These are phyloP conservation scores for Yponomeuta evonymella DNA, from an alignment of 2,888 invertebrate species.

Conservation along the genomic window DNA sequence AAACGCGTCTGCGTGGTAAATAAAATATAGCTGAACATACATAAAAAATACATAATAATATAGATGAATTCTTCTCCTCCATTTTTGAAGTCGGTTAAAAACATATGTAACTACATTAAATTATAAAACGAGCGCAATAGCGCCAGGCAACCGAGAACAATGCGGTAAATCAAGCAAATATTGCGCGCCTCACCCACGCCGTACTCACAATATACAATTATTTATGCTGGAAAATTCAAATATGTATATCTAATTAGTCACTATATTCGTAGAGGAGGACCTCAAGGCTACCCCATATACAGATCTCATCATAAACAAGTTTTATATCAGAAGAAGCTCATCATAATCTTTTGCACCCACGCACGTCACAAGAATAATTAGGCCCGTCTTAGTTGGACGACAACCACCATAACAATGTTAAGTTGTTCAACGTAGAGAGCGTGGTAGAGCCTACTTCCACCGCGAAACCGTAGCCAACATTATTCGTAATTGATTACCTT, in stretches of 20 bases:
- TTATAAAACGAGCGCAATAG: constrained; percentile 16
- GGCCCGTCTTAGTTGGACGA: not conserved
- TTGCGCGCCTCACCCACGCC: constrained; percentile 55
- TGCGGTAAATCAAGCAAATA: constrained; percentile 44
- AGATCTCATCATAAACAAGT: constrained; percentile 67
- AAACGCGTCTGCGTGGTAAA: too few species aligned
- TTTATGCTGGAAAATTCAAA: constrained; percentile 60
- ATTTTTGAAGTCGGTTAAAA: too few species aligned
- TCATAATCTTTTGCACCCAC: constrained; percentile 64
- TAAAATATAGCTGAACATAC: too few species aligned
- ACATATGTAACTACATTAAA: not conserved
- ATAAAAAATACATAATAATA: too few species aligned
- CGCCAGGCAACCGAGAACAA: constrained; percentile 23
- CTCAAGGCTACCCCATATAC: constrained; percentile 65
- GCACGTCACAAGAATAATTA: constrained; percentile 48
- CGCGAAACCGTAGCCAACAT: not conserved
- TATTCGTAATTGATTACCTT: not conserved
- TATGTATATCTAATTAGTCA: constrained; percentile 56
- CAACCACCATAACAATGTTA: not conserved
- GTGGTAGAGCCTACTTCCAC: too few species aligned
- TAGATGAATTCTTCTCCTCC: too few species aligned
- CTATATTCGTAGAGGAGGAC: constrained; percentile 59
- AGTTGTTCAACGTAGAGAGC: too few species aligned
- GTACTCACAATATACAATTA: constrained; percentile 35
- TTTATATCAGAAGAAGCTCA: constrained; percentile 60